Percentiles rank a stretch among this genome's conserved stretches.
Evolutionary conservation across 2,888 invertebrate genomes (phyloP).

Genomic region (Phrixothrix hirtus): DNA sequence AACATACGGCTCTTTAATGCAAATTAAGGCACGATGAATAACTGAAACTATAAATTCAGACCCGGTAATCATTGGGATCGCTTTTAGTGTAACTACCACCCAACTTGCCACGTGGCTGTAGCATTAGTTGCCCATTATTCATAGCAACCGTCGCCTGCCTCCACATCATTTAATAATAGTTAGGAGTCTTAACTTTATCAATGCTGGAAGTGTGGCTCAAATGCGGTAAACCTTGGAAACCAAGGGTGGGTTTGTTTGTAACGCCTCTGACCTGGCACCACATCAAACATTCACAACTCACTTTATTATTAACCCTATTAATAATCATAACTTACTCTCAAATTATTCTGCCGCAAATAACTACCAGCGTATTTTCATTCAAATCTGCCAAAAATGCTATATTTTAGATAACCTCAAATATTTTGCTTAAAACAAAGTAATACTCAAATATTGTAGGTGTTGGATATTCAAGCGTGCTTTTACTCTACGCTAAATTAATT

Average conservation of each 20-base stretch:
- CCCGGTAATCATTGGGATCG: too few species aligned
- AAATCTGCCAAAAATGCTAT: too few species aligned
- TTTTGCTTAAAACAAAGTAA: too few species aligned
- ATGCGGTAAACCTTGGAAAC: slow-evolving; percentile 32
- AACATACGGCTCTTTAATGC: too few species aligned
- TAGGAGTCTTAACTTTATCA: slow-evolving; percentile 49
- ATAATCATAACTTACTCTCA: neutral
- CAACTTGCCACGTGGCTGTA: slow-evolving; percentile 42
- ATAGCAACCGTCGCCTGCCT: slow-evolving; percentile 43
- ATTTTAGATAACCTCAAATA: too few species aligned
- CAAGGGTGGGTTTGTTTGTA: slow-evolving; percentile 23
- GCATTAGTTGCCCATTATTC: slow-evolving; percentile 49
- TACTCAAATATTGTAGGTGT: too few species aligned
- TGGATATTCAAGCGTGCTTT: too few species aligned
- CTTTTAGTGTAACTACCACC: slow-evolving; percentile 15
- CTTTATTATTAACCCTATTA: neutral
- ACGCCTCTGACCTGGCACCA: slow-evolving; percentile 7
- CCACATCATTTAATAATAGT: slow-evolving; percentile 47
- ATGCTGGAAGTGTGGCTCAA: slow-evolving; percentile 43
- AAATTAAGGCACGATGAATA: slow-evolving; percentile 8
- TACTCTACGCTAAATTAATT: too few species aligned
- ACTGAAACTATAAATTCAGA: slow-evolving; percentile 3
- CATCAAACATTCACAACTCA: neutral
- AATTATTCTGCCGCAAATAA: too few species aligned
- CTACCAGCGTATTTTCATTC: too few species aligned